Percentiles rank a stretch among this genome's conserved stretches.
These are phyloP conservation scores for Oryctolagus cuniculus DNA, from an alignment of 2,113 vertebrate genomes.

Conservation along the genomic window DNA sequence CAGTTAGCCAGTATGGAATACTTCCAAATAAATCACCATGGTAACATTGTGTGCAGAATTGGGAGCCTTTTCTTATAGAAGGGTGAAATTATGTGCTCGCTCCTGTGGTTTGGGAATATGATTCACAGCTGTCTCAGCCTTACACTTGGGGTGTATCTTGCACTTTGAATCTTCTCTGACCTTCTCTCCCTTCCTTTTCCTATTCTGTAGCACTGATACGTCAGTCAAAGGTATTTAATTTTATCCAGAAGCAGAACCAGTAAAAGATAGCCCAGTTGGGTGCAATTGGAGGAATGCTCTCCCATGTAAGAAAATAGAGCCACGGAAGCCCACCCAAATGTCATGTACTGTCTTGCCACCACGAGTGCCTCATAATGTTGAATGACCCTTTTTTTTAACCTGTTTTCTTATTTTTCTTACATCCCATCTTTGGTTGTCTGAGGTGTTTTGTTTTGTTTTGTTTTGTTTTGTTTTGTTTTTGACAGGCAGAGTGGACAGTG, in stretches of 20 bases:
- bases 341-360: too few relatives aligned
- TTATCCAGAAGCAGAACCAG: neutral
- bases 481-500: too few relatives aligned
- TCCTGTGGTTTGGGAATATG: neutral
- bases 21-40: neutral
- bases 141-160: fast-evolving
- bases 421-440: neutral
- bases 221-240: neutral
- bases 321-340: neutral
- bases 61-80: neutral
- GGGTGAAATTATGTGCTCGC: neutral
- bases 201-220: neutral
- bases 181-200: neutral
- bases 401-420: neutral
- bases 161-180: neutral
- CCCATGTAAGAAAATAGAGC: too few relatives aligned
- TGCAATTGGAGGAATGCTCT: neutral
- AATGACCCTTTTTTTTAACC: too few relatives aligned
- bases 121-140: neutral
- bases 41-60: neutral
- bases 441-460: too few relatives aligned
- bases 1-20: neutral
- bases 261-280: neutral
- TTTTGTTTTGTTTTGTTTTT: too few relatives aligned
- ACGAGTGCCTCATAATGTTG: neutral